These are phyloP conservation scores for Platyscapa corneri DNA, from an alignment of 1,140 invertebrate genomes.

Conservation along the genomic window DNA sequence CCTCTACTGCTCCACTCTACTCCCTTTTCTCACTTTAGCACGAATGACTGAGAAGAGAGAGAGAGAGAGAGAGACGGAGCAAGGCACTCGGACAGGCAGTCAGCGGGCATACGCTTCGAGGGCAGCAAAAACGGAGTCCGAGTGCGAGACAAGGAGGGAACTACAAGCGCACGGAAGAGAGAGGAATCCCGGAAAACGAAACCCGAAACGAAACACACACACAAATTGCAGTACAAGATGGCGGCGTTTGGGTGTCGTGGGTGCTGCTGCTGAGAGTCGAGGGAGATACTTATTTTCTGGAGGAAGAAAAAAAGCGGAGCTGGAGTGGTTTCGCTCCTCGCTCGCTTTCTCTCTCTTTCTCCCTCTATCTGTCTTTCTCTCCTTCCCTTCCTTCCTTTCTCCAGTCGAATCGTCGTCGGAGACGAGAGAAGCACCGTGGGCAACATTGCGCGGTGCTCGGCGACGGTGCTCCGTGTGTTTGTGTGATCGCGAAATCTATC, in stretches of 20 bases:
- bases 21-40: slow-evolving; percentile 5
- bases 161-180: slow-evolving; percentile 17
- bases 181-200: slow-evolving; percentile 59
- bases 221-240: slow-evolving; percentile 64
- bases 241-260: slow-evolving; percentile 70
- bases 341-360: not conserved
- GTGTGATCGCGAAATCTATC: not conserved
- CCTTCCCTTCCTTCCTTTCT: not conserved
- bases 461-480: not conserved
- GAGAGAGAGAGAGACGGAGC: not conserved
- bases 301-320: slow-evolving; percentile 8
- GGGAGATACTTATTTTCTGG: not conserved
- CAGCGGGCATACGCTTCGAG: not conserved
- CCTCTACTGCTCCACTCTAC: not conserved
- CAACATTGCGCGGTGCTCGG: not conserved
- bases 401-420: not conserved
- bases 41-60: not conserved
- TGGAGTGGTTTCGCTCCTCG: not conserved
- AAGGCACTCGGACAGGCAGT: not conserved
- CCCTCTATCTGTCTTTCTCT: not conserved
- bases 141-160: slow-evolving; percentile 15
- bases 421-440: not conserved
- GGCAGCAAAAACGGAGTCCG: not conserved
- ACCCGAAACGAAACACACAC: slow-evolving; percentile 62
- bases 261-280: slow-evolving; percentile 53